Percentiles rank a stretch among this genome's conserved stretches.
Conservation (phyloP, 1,140 invertebrate genomes). For the Drosophila neocordata region DNA sequence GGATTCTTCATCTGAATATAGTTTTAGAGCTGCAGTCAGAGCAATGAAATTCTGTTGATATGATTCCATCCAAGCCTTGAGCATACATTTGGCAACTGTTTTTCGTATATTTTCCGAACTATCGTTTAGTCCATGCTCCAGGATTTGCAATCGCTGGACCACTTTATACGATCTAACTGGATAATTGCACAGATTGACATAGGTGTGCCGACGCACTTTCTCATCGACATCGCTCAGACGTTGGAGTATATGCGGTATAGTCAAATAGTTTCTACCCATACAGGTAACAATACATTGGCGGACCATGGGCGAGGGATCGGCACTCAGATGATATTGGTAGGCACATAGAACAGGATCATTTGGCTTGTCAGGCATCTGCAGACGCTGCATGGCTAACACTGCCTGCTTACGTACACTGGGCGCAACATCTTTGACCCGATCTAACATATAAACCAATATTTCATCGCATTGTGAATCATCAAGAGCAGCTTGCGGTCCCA, state of each 20-base stretch:
- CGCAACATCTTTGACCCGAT: slow-evolving; percentile 84
- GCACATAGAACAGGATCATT: slow-evolving; percentile 91
- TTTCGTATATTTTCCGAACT: slow-evolving; percentile 84
- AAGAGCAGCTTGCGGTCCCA: slow-evolving; percentile 90
- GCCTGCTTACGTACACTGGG: slow-evolving; percentile 90
- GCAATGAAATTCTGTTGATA: slow-evolving; percentile 86
- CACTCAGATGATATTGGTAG: slow-evolving; percentile 90
- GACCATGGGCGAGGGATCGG: slow-evolving; percentile 90
- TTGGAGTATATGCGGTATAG: slow-evolving; percentile 87
- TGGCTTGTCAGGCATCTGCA: slow-evolving; percentile 91
- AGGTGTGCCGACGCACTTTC: slow-evolving; percentile 89
- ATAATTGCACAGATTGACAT: slow-evolving; percentile 88
- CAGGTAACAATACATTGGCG: slow-evolving; percentile 87
- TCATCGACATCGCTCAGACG: slow-evolving; percentile 90
- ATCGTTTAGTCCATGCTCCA: slow-evolving; percentile 88
- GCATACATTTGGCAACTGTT: slow-evolving; percentile 83
- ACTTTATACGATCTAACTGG: slow-evolving; percentile 88
- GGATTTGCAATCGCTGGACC: slow-evolving; percentile 86
- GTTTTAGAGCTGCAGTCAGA: slow-evolving; percentile 86
- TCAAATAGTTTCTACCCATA: slow-evolving; percentile 87
- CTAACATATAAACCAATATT: slow-evolving; percentile 88
- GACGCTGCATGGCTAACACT: slow-evolving; percentile 89
- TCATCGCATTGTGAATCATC: slow-evolving; percentile 90
- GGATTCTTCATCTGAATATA: slow-evolving; percentile 85
- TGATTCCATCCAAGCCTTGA: slow-evolving; percentile 87